phyloP scores from a whole-genome alignment of 2,888 invertebrate species.

The Plagiodera versicolora region DNA sequence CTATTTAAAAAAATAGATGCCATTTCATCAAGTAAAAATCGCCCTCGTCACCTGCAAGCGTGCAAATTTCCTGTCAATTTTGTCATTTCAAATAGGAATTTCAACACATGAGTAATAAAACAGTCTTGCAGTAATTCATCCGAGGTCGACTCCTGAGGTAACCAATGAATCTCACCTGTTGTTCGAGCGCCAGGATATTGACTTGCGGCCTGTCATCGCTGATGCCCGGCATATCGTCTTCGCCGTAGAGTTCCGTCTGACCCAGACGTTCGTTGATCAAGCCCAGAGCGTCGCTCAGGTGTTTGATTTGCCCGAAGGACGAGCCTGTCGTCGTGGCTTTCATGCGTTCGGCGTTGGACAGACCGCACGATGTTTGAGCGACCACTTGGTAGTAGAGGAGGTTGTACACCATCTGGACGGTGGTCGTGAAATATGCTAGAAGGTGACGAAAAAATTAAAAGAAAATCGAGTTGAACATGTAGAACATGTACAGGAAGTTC shows the following conservation, averaged over 20 bases:
- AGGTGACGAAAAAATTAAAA: constrained; percentile 29
- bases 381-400: constrained; percentile 88
- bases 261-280: constrained; percentile 58
- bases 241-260: constrained; percentile 64
- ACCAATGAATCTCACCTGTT: constrained; percentile 53
- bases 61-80: no score
- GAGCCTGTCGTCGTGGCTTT: constrained; percentile 49
- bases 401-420: constrained; percentile 87
- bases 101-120: no score
- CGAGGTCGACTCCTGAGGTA: no score
- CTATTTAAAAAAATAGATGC: no score
- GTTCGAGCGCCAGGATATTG: constrained; percentile 53
- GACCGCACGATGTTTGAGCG: constrained; percentile 72
- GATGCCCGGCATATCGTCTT: constrained; percentile 55
- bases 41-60: no score
- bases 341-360: constrained; percentile 68
- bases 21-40: no score
- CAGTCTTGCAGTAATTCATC: no score
- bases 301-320: constrained; percentile 42
- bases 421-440: constrained; percentile 84
- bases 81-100: no score
- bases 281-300: constrained; percentile 52
- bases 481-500: no score
- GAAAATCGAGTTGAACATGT: no score
- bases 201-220: constrained; percentile 36